Base-by-base conservation (phyloP, 2,888 invertebrate genomes). In the Cylloceria caligata region DNA sequence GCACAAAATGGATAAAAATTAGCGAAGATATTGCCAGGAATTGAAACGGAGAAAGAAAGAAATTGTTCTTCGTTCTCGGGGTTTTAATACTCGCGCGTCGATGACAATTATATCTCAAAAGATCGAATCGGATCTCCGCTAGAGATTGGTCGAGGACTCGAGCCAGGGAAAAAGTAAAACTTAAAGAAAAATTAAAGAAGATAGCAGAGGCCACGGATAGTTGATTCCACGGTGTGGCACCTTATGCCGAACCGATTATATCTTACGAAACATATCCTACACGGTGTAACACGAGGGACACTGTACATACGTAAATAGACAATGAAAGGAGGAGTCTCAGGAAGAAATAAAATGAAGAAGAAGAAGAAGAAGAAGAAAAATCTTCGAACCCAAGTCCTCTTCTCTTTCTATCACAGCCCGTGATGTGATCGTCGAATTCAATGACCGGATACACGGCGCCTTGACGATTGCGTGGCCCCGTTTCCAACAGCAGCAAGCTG, bases 371-470 rank as follows among this genome's bases (percentile, higher is more conserved):
- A 68, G 36, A n/a, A n/a, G n/a, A n/a, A n/a, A n/a, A 69, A 9
- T 45, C 49, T 36, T 36, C 45, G 47, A 39, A 34, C 30, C n/a
- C 34, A 21, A 73, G 47, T 65, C 49, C 9, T 42, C 45, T 74
- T 36, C 67, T 55, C 55, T 74, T 69, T 57, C 21, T 42, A 72
- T 49, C 49, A 65, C n/a, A 73, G 24, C 78, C 73, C 71, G 72
- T 75, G 75, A 72, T 42, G 69, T 16, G 69, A 85, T 86, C 80
- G 76, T 86, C 84, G 83, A 89, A 89, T 90, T 90, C 80, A 90
- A 90, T 90, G 90, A 87, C 90, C 90, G 90, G 90, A 90, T 90
- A 89, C 86, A 88, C 89, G 88, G 88, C 85, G 86, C 81, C 86
- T 78, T 88, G 87, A 87, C 86, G 87, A 88, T 88, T 86, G 89